Conservation (phyloP, 2,797 vertebrate species). For the Helarctos malayanus region DNA sequence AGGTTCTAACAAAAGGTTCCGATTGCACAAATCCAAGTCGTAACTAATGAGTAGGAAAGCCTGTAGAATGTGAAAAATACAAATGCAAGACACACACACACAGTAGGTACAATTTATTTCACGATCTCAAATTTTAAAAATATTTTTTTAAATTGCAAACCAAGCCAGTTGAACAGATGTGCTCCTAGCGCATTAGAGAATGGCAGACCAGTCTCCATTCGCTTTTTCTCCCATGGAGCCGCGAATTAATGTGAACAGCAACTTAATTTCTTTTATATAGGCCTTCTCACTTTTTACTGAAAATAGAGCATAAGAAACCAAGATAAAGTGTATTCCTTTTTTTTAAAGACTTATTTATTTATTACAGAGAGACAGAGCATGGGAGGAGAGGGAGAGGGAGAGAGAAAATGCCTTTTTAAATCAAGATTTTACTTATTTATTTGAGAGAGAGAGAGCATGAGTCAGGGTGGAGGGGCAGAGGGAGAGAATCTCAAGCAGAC, state of each 20-base stretch:
- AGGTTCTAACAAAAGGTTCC: background rate
- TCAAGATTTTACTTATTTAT: background rate
- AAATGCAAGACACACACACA: background rate
- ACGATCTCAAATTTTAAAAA: conserved; percentile 29
- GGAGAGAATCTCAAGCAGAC: background rate
- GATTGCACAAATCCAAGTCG: background rate
- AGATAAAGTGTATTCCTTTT: background rate
- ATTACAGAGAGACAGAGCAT: background rate
- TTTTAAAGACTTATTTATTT: background rate
- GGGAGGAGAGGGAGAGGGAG: background rate
- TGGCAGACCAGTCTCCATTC: background rate
- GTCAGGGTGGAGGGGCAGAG: background rate
- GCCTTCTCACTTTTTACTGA: background rate
- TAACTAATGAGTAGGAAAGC: background rate
- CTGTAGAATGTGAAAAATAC: background rate
- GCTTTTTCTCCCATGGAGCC: background rate
- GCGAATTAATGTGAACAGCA: background rate
- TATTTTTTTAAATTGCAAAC: background rate
- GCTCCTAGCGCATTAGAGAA: background rate
- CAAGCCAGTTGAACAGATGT: background rate
- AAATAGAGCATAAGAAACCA: background rate
- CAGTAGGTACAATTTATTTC: background rate
- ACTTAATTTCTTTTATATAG: background rate
- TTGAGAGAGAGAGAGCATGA: background rate
- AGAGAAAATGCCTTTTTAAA: background rate